These are phyloP conservation scores for Caenorhabditis drosophilae DNA, from an alignment of 2,888 invertebrate genomes.

Conservation along the genomic window DNA sequence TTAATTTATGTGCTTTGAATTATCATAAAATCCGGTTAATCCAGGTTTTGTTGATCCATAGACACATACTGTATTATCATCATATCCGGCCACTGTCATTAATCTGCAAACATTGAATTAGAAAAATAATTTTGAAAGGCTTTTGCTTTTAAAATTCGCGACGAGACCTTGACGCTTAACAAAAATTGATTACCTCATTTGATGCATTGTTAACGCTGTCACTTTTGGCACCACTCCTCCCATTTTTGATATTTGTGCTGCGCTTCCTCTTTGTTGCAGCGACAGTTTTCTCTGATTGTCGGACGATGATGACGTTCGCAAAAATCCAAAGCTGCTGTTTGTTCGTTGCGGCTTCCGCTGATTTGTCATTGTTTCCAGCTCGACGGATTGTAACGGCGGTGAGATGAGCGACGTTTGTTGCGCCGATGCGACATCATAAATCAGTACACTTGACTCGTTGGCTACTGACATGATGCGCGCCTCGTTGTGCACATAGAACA, in stretches of 20 bases:
- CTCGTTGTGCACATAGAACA: conserved; percentile 27
- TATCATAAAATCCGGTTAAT: conserved; percentile 22
- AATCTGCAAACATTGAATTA: conserved; percentile 16
- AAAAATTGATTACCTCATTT: conserved; percentile 24
- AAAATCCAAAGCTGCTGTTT: conserved; percentile 13
- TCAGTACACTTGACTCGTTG: conserved; percentile 5
- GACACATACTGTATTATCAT: conserved; percentile 31
- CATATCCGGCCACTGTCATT: conserved; percentile 31
- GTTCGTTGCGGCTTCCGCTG: not conserved
- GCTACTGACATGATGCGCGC: conserved; percentile 20
- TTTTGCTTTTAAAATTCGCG: not conserved
- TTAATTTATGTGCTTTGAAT: not conserved
- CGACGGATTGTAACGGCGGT: conserved; percentile 2
- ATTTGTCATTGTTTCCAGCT: not conserved
- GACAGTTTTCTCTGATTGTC: conserved; percentile 14
- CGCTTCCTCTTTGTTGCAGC: not conserved
- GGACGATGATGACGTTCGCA: too few species aligned
- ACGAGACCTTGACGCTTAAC: not conserved
- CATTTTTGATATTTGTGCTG: not conserved
- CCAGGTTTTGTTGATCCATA: conserved; percentile 28
- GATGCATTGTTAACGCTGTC: conserved; percentile 37
- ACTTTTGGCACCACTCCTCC: conserved; percentile 7
- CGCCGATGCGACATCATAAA: conserved; percentile 20
- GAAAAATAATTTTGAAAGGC: not conserved
- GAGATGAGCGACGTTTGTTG: conserved; percentile 12